Percentiles rank a stretch among this genome's conserved stretches.
Evolutionary conservation across 2,113 vertebrate species (phyloP).

Genomic region (Carassius auratus): DNA sequence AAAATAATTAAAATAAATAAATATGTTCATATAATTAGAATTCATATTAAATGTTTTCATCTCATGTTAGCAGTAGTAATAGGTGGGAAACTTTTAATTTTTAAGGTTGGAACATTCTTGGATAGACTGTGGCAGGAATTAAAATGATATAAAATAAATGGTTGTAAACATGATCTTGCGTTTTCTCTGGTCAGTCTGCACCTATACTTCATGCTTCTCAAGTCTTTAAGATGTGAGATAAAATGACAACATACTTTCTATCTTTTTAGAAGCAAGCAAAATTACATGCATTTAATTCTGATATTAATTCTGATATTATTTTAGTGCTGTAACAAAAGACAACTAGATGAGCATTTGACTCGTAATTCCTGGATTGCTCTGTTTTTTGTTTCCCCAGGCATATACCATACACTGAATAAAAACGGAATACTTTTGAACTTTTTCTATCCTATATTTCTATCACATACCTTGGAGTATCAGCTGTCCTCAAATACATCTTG

Average conservation of each 20-base stretch:
- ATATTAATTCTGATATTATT: background rate
- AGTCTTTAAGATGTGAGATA: background rate
- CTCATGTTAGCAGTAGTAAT: background rate
- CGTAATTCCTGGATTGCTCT: background rate
- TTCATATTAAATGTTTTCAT: background rate
- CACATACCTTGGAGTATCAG: constrained; percentile 1
- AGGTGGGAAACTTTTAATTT: background rate
- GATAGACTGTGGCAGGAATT: too few species aligned
- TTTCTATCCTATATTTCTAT: background rate
- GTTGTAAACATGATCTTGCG: too few species aligned
- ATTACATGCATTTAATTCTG: background rate
- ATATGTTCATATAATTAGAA: background rate
- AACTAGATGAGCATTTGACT: background rate
- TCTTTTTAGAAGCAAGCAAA: background rate
- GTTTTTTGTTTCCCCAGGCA: background rate
- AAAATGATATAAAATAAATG: too few species aligned
- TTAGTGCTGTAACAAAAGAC: background rate
- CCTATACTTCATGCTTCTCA: background rate
- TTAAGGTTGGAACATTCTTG: background rate
- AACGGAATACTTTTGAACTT: background rate
- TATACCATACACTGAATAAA: background rate
- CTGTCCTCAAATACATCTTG: background rate
- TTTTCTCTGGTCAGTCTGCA: too few species aligned
- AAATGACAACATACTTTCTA: too few species aligned
- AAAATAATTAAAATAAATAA: too few species aligned